Evolutionary conservation across 2,113 vertebrate genomes (phyloP).

Genomic region (Aphyosemion australe): DNA sequence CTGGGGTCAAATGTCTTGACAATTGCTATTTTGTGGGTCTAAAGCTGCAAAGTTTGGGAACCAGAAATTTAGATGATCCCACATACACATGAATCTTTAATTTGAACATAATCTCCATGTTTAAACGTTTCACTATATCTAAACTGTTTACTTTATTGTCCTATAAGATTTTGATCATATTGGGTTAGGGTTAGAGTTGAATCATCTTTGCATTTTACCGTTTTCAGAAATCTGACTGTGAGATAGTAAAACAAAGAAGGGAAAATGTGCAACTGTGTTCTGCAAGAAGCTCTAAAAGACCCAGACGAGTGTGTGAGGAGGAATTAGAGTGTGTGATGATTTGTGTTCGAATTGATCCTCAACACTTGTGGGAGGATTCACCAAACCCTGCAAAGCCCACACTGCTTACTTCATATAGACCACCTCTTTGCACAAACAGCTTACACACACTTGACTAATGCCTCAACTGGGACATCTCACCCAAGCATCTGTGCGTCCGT

Average conservation of each 20-base stretch:
- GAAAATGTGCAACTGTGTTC: constrained; percentile 43
- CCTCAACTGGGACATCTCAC: constrained; percentile 65
- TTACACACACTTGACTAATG: constrained; percentile 49
- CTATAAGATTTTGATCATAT: too few species aligned
- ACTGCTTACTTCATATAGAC: constrained; percentile 40
- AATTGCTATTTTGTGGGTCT: too few species aligned
- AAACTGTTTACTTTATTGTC: too few species aligned
- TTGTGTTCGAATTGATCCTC: constrained; percentile 63
- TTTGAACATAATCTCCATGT: too few species aligned
- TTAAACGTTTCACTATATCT: too few species aligned
- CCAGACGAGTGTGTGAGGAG: constrained; percentile 26
- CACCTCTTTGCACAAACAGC: constrained; percentile 23
- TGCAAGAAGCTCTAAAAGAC: constrained; percentile 32
- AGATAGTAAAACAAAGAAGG: constrained; percentile 9
- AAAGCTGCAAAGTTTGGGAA: too few species aligned
- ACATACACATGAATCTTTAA: too few species aligned
- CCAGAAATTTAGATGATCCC: too few species aligned
- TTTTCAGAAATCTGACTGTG: constrained; percentile 13
- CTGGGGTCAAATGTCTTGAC: too few species aligned
- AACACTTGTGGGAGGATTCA: constrained; percentile 58
- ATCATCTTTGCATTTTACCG: constrained; percentile 36
- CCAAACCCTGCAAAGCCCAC: constrained; percentile 17
- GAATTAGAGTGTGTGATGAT: constrained; percentile 56
- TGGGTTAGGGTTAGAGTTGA: too few species aligned
- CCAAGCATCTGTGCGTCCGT: constrained; percentile 54